These are phyloP conservation scores for Neostethus bicornis DNA, from an alignment of 2,797 vertebrate species.

Conservation along the genomic window DNA sequence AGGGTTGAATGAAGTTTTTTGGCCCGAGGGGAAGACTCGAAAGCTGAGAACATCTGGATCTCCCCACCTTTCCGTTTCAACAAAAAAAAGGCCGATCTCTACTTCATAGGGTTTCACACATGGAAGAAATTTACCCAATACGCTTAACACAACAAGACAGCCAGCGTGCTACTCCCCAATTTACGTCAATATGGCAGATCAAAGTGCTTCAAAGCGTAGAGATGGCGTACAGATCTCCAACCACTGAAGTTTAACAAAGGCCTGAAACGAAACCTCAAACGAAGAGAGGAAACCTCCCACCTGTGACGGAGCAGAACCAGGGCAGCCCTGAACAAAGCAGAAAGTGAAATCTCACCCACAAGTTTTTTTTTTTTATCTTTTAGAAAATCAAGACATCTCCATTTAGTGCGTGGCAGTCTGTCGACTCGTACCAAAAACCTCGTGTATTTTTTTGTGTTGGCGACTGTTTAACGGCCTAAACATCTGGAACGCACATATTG, in stretches of 20 bases:
- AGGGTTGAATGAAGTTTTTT: constrained; percentile 55
- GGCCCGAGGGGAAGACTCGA: constrained; percentile 43
- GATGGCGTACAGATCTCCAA: constrained; percentile 60
- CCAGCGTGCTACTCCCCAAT: constrained; percentile 70
- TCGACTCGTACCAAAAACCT: too few species aligned
- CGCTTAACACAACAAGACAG: constrained; percentile 74
- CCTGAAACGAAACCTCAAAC: constrained; percentile 36
- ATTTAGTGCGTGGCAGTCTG: too few species aligned
- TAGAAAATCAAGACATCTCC: constrained; percentile 27
- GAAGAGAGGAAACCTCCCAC: constrained; percentile 26
- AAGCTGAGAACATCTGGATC: constrained; percentile 57
- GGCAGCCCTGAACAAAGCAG: constrained; percentile 21
- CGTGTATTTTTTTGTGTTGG: too few species aligned
- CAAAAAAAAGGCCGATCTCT: constrained; percentile 68
- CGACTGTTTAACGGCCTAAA: too few species aligned
- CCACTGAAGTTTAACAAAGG: constrained; percentile 52
- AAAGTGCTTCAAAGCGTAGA: constrained; percentile 70
- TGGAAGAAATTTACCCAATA: constrained; percentile 76
- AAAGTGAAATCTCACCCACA: constrained; percentile 13
- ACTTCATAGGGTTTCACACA: constrained; percentile 74
- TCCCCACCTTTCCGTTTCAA: constrained; percentile 50
- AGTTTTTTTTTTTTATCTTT: too few species aligned
- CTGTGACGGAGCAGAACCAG: constrained; percentile 21
- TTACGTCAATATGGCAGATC: constrained; percentile 75
- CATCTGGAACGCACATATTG: too few species aligned